Conservation (phyloP, 2,888 invertebrate species). For the Trisateles emortualis region DNA sequence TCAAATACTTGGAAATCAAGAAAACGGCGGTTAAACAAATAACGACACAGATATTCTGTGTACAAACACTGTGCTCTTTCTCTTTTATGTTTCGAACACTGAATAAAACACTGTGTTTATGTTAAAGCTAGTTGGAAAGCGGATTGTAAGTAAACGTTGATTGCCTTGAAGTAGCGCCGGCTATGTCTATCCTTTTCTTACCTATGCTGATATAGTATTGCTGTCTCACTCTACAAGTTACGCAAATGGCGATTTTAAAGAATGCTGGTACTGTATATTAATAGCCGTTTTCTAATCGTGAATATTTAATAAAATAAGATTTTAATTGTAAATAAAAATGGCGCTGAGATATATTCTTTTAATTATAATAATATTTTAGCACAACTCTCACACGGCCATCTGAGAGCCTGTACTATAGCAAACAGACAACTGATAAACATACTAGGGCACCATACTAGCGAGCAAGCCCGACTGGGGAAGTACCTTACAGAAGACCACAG, state of each 20-base stretch:
- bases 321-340: slow-evolving; percentile 12
- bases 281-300: slow-evolving; percentile 47
- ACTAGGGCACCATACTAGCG: no score
- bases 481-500: no score
- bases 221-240: slow-evolving; percentile 65
- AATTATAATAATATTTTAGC: no score
- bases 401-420: no score
- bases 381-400: no score
- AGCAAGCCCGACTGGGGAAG: no score
- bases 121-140: slow-evolving; percentile 66
- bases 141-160: slow-evolving; percentile 78
- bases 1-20: slow-evolving; percentile 74
- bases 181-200: slow-evolving; percentile 54
- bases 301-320: slow-evolving; percentile 32
- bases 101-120: slow-evolving; percentile 53
- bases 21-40: slow-evolving; percentile 59
- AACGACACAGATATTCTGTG: slow-evolving; percentile 37
- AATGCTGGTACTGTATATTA: slow-evolving; percentile 67
- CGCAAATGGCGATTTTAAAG: slow-evolving; percentile 71
- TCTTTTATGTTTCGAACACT: slow-evolving; percentile 43
- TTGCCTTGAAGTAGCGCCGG: slow-evolving; percentile 78
- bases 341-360: no score
- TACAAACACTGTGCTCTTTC: slow-evolving; percentile 43
- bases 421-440: no score
- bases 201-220: slow-evolving; percentile 38